Evolutionary conservation across 2,797 vertebrate genomes (phyloP).

Genomic region (Betta splendens): DNA sequence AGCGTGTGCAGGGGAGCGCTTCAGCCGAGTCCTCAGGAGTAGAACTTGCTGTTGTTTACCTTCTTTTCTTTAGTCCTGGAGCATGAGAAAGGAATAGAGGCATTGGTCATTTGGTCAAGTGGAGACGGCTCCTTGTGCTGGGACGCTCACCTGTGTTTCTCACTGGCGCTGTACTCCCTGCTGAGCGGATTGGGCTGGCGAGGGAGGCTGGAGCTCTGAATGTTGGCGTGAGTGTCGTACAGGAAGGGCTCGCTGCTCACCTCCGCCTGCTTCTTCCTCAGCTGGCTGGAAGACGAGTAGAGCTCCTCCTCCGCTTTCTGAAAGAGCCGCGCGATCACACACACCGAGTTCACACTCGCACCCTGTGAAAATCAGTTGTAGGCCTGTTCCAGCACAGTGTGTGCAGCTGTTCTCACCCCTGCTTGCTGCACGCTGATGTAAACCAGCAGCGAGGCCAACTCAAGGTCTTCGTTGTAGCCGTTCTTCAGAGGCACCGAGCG

Average conservation of each 20-base stretch:
- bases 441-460: constrained; percentile 92
- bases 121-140: no score
- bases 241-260: constrained; percentile 84
- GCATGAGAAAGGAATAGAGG: constrained; percentile 36
- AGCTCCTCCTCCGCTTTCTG: constrained; percentile 92
- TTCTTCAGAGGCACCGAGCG: constrained; percentile 94
- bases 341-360: no score
- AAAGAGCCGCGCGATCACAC: constrained; percentile 4
- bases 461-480: constrained; percentile 89
- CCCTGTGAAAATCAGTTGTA: no score
- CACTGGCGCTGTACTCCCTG: constrained; percentile 83
- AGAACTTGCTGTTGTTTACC: constrained; percentile 94
- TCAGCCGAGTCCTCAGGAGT: constrained; percentile 80
- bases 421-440: constrained; percentile 87
- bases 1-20: background rate
- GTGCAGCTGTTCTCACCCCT: constrained; percentile 79
- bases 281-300: constrained; percentile 91
- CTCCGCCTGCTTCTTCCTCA: constrained; percentile 86
- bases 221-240: constrained; percentile 86
- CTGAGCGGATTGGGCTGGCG: constrained; percentile 78
- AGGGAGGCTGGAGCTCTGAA: constrained; percentile 65
- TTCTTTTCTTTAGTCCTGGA: constrained; percentile 90
- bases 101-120: no score
- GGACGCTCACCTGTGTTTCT: constrained; percentile 81
- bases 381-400: no score